Evolutionary conservation across 1,140 invertebrate genomes (phyloP), one percentile per base, ranked within the genome.

Genomic region (Mesaphorura yosii): DNA sequence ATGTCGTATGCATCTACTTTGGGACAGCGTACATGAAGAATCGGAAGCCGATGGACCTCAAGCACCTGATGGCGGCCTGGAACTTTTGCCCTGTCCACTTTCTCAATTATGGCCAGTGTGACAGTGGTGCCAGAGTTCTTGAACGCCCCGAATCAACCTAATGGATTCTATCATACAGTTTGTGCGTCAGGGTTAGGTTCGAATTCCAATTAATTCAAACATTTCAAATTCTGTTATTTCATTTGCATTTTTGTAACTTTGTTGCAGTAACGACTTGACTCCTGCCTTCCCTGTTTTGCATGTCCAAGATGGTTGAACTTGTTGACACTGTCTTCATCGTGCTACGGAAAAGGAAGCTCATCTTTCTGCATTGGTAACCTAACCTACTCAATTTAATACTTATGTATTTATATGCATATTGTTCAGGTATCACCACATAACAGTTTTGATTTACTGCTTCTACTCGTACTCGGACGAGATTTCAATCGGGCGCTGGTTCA

Each of bases 391-490:
- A 47, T 26, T 6, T n/a, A 26, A 12, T 26, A 26, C n/a, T 19
- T 6, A 26, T 47, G 20, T 7, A 34, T 47, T 77, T 10, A 28
- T 26, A 39, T 45, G 7, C 41, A 22, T 2, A 15, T 26, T 44
- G 41, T 49, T 44, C 56, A 77, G 70, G 70, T 89, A 89, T 65
- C 86, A 89, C 64, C 86, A 88, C 19, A 6, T 6, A 15, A 46
- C 44, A 6, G 86, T 88, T 20, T 77, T 98, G 22, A 76, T 97
- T 22, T 98, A 97, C 72, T 86, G 86, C 2, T 98, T 93, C 93
- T 97, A 93, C 73, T 91, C 87, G 4, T 97, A 95, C 72, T 85
- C 86, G 12, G 90, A 97, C 68, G 92, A 93, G 73, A 94, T 90
- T 14, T 84, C 91, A 15, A 88, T 89, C 5, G 94, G 89, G 39